Conservation (phyloP, 2,888 invertebrate species). For the Lingula anatina region DNA sequence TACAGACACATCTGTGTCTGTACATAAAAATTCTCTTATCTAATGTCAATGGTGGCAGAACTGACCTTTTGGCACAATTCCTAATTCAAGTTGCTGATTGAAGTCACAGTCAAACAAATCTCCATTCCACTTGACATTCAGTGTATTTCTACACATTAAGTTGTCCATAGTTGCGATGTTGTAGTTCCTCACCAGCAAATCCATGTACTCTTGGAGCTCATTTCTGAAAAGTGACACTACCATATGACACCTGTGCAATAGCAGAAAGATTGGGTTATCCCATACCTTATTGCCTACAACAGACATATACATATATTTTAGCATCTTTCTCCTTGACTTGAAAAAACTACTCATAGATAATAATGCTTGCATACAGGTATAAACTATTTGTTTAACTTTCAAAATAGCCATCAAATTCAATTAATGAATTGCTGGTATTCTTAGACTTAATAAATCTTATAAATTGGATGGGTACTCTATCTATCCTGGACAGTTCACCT, state of each 20-base stretch:
- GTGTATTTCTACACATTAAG: constrained; percentile 24
- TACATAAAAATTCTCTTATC: too few species aligned
- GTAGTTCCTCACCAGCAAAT: constrained; percentile 24
- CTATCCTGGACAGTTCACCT: constrained; percentile 20
- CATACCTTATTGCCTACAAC: background rate
- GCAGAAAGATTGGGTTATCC: background rate
- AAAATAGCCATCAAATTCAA: background rate
- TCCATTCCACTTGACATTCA: constrained; percentile 29
- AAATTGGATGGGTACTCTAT: background rate
- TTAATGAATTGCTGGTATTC: background rate
- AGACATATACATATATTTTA: background rate
- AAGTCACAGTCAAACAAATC: constrained; percentile 31
- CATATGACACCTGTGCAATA: too few species aligned
- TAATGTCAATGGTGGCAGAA: too few species aligned
- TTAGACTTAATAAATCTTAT: background rate
- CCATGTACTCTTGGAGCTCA: constrained; percentile 26
- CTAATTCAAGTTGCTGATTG: constrained; percentile 25
- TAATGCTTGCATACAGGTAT: too few species aligned
- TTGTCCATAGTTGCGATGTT: constrained; percentile 24
- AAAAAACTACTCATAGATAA: too few species aligned
- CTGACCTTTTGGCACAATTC: constrained; percentile 1
- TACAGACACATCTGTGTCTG: too few species aligned
- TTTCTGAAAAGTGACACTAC: constrained; percentile 13
- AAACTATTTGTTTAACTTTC: background rate
- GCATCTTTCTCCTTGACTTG: background rate